These are phyloP conservation scores for Hirtodrosophila confusa DNA, from an alignment of 2,888 invertebrate species.

Conservation along the genomic window DNA sequence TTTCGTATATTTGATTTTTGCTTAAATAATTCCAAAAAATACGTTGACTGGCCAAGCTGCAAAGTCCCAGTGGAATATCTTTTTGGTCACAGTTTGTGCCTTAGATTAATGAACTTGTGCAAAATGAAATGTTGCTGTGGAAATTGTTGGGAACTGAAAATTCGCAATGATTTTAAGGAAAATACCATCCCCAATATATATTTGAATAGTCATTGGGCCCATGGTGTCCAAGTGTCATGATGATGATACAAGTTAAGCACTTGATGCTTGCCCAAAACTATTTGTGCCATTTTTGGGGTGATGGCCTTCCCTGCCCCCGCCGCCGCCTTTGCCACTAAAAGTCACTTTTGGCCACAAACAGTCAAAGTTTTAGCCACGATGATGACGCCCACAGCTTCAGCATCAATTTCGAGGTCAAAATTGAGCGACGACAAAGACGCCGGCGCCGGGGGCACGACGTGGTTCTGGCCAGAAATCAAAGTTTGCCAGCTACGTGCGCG, in stretches of 20 bases:
- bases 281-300: constrained; percentile 16
- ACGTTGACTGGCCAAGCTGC: no score
- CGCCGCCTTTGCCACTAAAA: constrained; percentile 34
- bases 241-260: constrained; percentile 38
- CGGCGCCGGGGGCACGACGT: background rate
- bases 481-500: constrained; percentile 41
- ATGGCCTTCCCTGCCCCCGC: background rate
- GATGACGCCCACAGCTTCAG: constrained; percentile 15
- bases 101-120: no score
- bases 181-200: background rate
- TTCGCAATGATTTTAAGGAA: background rate
- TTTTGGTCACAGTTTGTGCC: no score
- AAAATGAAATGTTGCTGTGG: no score
- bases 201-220: constrained; percentile 15
- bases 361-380: constrained; percentile 39
- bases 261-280: constrained; percentile 38
- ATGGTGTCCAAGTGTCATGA: constrained; percentile 10
- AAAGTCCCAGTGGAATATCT: no score
- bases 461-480: constrained; percentile 52
- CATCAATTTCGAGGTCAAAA: constrained; percentile 15
- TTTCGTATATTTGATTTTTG: no score
- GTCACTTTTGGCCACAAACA: constrained; percentile 46
- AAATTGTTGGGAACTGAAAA: constrained; percentile 3
- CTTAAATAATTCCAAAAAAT: no score
- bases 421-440: constrained; percentile 4